These are phyloP conservation scores for Ornithoptera priamus DNA, from an alignment of 2,888 invertebrate species.

Conservation along the genomic window DNA sequence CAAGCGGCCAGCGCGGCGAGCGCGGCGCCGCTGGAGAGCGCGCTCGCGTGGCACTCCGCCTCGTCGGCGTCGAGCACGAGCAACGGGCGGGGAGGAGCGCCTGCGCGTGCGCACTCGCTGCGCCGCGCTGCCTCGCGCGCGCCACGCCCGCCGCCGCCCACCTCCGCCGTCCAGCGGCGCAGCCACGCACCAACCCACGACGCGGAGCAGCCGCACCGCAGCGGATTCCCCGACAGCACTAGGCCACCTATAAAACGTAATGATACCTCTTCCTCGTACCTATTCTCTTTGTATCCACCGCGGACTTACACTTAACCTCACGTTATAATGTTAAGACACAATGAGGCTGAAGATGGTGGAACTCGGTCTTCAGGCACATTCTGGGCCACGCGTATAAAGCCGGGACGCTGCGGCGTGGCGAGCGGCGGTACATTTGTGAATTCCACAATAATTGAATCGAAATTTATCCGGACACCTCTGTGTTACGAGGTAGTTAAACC, in stretches of 20 bases:
- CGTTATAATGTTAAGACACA: too few species aligned
- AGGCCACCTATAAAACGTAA: constrained; percentile 78
- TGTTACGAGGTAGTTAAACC: too few species aligned
- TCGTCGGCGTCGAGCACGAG: constrained; percentile 85
- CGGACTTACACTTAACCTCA: too few species aligned
- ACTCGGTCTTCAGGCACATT: too few species aligned
- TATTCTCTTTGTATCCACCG: too few species aligned
- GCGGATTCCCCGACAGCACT: constrained; percentile 87
- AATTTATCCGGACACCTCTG: too few species aligned
- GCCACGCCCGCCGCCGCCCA: constrained; percentile 80
- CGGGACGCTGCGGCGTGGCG: too few species aligned
- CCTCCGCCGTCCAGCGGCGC: constrained; percentile 91
- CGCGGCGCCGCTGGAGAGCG: constrained; percentile 69
- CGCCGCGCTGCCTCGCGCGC: constrained; percentile 47
- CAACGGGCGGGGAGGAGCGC: constrained; percentile 69
- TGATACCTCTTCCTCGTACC: too few species aligned
- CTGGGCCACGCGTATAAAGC: not conserved
- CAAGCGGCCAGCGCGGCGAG: constrained; percentile 19
- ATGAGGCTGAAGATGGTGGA: too few species aligned
- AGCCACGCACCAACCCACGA: constrained; percentile 93
- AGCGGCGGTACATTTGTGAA: too few species aligned
- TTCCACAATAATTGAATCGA: too few species aligned
- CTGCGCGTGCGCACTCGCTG: constrained; percentile 50
- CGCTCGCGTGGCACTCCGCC: constrained; percentile 88
- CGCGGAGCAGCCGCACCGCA: constrained; percentile 90